Evolutionary conservation across 2,888 invertebrate species (phyloP).

Genomic region (Lasioglossum oenotherae): DNA sequence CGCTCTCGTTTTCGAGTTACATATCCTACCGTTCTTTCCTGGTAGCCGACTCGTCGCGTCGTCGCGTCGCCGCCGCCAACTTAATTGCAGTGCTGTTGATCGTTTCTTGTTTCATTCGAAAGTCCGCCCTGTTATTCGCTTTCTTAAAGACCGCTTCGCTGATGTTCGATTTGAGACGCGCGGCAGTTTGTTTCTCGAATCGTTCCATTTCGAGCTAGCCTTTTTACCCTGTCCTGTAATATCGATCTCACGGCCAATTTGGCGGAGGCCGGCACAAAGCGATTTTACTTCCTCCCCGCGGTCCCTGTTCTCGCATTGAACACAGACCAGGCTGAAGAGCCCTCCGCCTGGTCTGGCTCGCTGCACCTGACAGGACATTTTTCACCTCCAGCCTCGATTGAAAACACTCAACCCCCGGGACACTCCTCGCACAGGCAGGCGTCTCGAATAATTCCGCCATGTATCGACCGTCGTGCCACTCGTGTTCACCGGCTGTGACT

Average conservation of each 20-base stretch:
- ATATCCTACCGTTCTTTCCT: neutral
- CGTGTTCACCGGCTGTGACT: slow-evolving; percentile 44
- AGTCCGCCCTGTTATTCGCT: neutral
- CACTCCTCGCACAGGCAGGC: slow-evolving; percentile 31
- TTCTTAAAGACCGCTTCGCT: neutral
- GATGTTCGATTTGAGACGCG: neutral
- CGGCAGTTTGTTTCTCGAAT: neutral
- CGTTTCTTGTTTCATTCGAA: neutral
- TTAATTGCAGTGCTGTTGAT: neutral
- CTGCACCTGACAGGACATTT: slow-evolving; percentile 67
- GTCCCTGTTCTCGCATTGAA: slow-evolving; percentile 28
- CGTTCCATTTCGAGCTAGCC: slow-evolving; percentile 10
- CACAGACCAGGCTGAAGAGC: slow-evolving; percentile 35
- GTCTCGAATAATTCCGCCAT: slow-evolving; percentile 37
- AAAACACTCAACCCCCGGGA: slow-evolving; percentile 44
- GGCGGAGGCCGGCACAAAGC: slow-evolving; percentile 3
- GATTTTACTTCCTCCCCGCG: slow-evolving; percentile 1
- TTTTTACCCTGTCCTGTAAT: slow-evolving; percentile 9
- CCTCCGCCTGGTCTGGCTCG: slow-evolving; percentile 38
- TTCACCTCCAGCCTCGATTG: slow-evolving; percentile 53
- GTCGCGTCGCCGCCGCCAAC: neutral
- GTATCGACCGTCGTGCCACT: slow-evolving; percentile 50
- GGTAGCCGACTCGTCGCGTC: neutral
- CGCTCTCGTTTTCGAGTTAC: neutral
- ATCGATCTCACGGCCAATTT: slow-evolving; percentile 52